These are phyloP conservation scores for Dicycla oo DNA, from an alignment of 2,888 invertebrate species.

Conservation along the genomic window DNA sequence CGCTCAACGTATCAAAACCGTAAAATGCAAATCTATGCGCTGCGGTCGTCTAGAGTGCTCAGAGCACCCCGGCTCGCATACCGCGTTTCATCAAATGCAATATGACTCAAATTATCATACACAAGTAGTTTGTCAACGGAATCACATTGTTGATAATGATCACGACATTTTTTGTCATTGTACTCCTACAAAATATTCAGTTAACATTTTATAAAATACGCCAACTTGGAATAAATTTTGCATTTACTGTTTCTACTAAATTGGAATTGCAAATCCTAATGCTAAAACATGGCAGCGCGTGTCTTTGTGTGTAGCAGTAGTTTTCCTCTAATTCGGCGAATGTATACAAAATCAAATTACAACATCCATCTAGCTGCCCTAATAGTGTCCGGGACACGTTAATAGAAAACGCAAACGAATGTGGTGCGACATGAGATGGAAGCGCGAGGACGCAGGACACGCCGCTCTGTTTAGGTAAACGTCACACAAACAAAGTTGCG, in stretches of 20 bases:
- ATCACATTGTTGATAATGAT: constrained; percentile 76
- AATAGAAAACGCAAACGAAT: constrained; percentile 87
- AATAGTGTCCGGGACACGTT: constrained; percentile 84
- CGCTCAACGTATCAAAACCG: constrained; percentile 89
- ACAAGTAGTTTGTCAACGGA: constrained; percentile 79
- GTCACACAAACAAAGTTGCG: constrained; percentile 70
- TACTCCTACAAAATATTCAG: constrained; percentile 37
- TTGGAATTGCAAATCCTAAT: constrained; percentile 64
- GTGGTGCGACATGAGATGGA: constrained; percentile 79
- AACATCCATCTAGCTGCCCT: constrained; percentile 82
- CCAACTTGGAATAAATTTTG: constrained; percentile 45
- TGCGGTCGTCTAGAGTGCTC: constrained; percentile 87
- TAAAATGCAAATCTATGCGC: constrained; percentile 90
- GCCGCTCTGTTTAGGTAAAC: constrained; percentile 67
- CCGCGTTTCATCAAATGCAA: constrained; percentile 87
- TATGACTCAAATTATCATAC: constrained; percentile 86
- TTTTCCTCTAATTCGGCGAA: constrained; percentile 77
- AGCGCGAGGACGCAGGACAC: constrained; percentile 78
- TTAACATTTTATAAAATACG: constrained; percentile 43
- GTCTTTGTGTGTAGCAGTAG: constrained; percentile 64
- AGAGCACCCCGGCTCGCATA: constrained; percentile 74
- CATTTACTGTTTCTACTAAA: constrained; percentile 47
- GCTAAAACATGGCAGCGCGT: constrained; percentile 48
- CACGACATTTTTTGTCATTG: constrained; percentile 50
- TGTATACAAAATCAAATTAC: constrained; percentile 83